Evolutionary conservation across 2,113 vertebrate species (phyloP).

Genomic region (Gila orcuttii): DNA sequence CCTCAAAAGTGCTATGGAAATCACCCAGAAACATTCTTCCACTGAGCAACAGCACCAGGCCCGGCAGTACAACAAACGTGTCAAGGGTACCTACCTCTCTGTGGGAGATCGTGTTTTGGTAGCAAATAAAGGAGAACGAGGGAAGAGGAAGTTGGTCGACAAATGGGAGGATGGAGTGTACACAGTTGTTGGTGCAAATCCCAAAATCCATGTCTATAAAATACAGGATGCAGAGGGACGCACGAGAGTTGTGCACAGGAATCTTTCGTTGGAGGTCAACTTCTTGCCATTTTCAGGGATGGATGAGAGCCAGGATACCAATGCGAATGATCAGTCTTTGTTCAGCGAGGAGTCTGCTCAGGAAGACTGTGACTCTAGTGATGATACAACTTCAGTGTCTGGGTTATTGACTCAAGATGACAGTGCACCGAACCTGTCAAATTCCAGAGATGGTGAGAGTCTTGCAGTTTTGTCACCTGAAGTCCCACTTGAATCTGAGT

Average conservation of each 20-base stretch:
- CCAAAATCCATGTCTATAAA: not conserved
- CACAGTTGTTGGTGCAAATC: not conserved
- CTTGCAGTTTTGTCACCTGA: not conserved
- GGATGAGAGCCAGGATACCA: not conserved
- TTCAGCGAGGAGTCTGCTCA: not conserved
- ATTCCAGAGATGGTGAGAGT: not conserved
- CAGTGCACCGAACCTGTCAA: not conserved
- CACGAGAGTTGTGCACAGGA: not conserved
- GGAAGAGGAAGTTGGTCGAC: slow-evolving; percentile 47
- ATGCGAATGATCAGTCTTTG: not conserved
- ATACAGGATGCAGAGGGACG: not conserved
- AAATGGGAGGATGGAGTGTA: slow-evolving; percentile 10
- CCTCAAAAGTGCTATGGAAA: slow-evolving; percentile 38
- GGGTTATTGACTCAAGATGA: not conserved
- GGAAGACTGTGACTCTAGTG: not conserved
- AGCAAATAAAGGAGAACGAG: slow-evolving; percentile 44
- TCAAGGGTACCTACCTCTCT: slow-evolving; percentile 43
- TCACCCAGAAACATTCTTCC: slow-evolving; percentile 38
- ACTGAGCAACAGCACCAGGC: slow-evolving; percentile 32
- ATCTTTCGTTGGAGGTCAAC: slow-evolving; percentile 14
- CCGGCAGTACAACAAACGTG: not conserved
- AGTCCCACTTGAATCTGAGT: not conserved
- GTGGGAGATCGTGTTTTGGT: slow-evolving; percentile 50
- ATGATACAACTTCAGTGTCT: not conserved
- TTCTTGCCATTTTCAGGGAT: slow-evolving; percentile 4